A percentile compares a stretch with the other conserved stretches of the same genome.
Evolutionary conservation across 2,113 vertebrate genomes (phyloP).

Genomic region (Phoxinus phoxinus): DNA sequence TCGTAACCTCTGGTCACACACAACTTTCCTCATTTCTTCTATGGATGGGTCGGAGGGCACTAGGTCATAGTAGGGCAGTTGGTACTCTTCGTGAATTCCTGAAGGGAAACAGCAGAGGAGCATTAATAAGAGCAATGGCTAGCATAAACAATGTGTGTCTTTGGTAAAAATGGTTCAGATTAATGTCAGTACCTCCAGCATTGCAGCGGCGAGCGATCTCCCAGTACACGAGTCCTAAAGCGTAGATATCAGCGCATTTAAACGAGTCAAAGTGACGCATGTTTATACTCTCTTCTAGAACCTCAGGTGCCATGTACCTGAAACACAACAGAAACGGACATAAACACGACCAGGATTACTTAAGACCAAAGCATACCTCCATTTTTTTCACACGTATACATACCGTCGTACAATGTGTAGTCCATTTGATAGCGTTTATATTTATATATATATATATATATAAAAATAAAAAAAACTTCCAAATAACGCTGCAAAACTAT

Average conservation of each 20-base stretch:
- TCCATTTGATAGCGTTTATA: too few relatives aligned
- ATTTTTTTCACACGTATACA: rapidly evolving
- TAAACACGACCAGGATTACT: background rate
- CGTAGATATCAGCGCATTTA: slow-evolving; percentile 96
- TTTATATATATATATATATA: too few relatives aligned
- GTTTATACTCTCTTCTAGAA: slow-evolving; percentile 95
- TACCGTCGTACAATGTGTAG: too few relatives aligned
- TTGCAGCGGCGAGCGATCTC: slow-evolving; percentile 94
- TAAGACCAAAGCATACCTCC: too few relatives aligned
- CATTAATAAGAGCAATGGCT: background rate
- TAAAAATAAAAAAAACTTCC: too few relatives aligned
- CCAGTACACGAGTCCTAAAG: slow-evolving; percentile 94
- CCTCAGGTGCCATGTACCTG: slow-evolving; percentile 98
- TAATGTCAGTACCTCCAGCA: slow-evolving; percentile 82
- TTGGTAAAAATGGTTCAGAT: background rate
- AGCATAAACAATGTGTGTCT: background rate
- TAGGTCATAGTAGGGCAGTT: slow-evolving; percentile 94
- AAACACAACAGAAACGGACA: background rate
- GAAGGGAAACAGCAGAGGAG: background rate
- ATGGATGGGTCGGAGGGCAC: slow-evolving; percentile 96
- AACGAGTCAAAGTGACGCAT: slow-evolving; percentile 98
- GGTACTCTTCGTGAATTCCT: slow-evolving; percentile 96
- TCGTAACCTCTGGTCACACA: slow-evolving; percentile 92
- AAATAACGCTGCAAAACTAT: too few relatives aligned
- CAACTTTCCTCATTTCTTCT: slow-evolving; percentile 96